Evolutionary conservation across 1,140 invertebrate species (phyloP), one percentile per base, ranked within the genome.

Genomic region (Rhyacophila brunnea): DNA sequence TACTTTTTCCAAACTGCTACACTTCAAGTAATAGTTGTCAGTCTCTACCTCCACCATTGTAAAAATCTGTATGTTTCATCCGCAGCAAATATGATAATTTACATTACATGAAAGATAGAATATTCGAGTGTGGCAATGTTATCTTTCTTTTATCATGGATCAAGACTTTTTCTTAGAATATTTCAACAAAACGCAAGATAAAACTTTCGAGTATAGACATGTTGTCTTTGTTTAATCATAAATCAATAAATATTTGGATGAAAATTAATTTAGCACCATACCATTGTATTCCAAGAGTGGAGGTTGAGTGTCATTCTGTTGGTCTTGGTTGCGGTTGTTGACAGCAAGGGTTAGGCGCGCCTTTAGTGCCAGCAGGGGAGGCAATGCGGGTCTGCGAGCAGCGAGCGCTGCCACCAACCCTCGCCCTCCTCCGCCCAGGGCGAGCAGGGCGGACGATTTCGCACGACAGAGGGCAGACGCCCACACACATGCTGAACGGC

Each of bases 331-430:
- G 1, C 70, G 57, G 48, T 73, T 70, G 0, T 66, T 52, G 6
- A 67, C 36, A n/a, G 71, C 69, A 28, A 78, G 68, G 23, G 70
- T 67, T 3, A 78, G 55, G 0, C 74, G 62, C 0, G 74, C 72
- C 13, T 67, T 68, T 7, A 78, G 60, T 53, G 74, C 75, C 19
- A 79, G 49, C 38, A 79, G 61, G 57, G 73, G 71, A 15, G 74
- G 72, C 0, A 78, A 67, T 17, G 72, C 65, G 0, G 74, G 74
- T 0, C 73, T 66, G 54, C 74, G 74, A 64, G 10, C 58, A 11
- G 66, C 15, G 15, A 58, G 28, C 9, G 59, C 60, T 5, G 32
- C 28, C 36, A 52, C 32, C 4, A 62, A 28, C 11, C 28, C 46
- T 11, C 42, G 48, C 19, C 20, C 45, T 11, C 17, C 10, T 28